Evolutionary conservation across 2,888 invertebrate genomes (phyloP), one percentile per base, ranked within the genome.

Genomic region (Galerucella pusilla): DNA sequence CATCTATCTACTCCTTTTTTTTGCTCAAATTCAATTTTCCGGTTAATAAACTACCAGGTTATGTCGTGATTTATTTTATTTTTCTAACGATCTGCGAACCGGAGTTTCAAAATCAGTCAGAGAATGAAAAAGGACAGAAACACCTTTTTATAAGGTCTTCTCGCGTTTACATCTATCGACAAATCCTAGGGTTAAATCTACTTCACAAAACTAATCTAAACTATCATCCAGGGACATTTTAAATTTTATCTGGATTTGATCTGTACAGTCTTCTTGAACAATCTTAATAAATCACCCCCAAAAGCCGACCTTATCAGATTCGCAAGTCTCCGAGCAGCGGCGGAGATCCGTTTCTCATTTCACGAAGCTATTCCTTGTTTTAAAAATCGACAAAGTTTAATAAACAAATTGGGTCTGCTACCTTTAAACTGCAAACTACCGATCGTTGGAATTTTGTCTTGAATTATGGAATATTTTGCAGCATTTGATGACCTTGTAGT

Each of bases 241-340:
- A 71, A 72, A 71, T 65, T 72, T 72, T 77, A 77, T 77, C 77
- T 74, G 69, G 74, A 71, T 74, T 77, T 77, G 77, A 77, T 74
- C 77, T 74, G 74, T 77, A 74, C 74, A 72, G 68, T 77, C 72
- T 72, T 74, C 65, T 66, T 63, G 70, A 71, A 77, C 77, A 77
- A 77, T 74, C 74, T 74, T 71, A 72, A 77, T 77, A 77, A 72
- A 77, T 77, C 74, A 77, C 74, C 65, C 77, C 68, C 65, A 72
- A 77, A 76, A 71, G 72, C 73, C 73, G 71, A 76, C 73, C 73
- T 71, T 73, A 75, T 76, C 73, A 60, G 71, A 72, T 72, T 67
- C 52, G 45, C 67, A 64, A 70, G 69, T 54, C 57, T n/a, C 59
- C 57, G 7, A 20, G 14, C 71, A 71, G 66, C 25, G 61, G 71